Conservation (phyloP, 64 coral and sea anemone genomes). For the Porites lutea region DNA sequence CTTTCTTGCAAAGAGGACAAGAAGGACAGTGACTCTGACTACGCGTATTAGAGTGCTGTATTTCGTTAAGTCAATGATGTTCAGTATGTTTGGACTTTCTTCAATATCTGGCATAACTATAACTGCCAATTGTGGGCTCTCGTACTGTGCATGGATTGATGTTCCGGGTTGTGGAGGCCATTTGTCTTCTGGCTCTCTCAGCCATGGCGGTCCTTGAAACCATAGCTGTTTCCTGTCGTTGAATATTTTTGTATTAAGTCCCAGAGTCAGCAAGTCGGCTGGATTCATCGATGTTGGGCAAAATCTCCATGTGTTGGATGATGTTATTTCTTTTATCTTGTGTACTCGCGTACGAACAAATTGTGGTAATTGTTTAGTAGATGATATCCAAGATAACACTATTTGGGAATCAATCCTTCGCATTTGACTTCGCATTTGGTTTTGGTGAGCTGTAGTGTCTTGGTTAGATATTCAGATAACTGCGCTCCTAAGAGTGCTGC, state of each 20-base stretch:
- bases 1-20: conserved; percentile 7
- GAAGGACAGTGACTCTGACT: conserved; percentile 63
- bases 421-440: neutral
- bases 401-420: conserved; percentile 61
- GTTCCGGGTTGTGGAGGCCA: neutral
- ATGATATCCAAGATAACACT: conserved; percentile 42
- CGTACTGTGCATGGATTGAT: neutral
- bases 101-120: conserved; percentile 16
- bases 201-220: conserved; percentile 38
- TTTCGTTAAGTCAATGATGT: conserved; percentile 41
- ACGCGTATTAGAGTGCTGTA: conserved; percentile 48
- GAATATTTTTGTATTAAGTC: conserved; percentile 35
- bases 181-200: conserved; percentile 27
- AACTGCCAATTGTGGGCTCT: conserved; percentile 18
- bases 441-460: neutral
- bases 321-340: conserved; percentile 26
- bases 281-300: conserved; percentile 45
- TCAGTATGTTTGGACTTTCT: conserved; percentile 44
- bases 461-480: conserved; percentile 38
- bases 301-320: conserved; percentile 48
- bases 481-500: conserved; percentile 64
- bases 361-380: neutral
- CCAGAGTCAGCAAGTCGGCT: conserved; percentile 49
- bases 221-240: conserved; percentile 41
- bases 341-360: neutral